Percentiles rank a stretch among this genome's conserved stretches.
Evolutionary conservation across 1,140 invertebrate genomes (phyloP).

Genomic region (Drosophila parvula): DNA sequence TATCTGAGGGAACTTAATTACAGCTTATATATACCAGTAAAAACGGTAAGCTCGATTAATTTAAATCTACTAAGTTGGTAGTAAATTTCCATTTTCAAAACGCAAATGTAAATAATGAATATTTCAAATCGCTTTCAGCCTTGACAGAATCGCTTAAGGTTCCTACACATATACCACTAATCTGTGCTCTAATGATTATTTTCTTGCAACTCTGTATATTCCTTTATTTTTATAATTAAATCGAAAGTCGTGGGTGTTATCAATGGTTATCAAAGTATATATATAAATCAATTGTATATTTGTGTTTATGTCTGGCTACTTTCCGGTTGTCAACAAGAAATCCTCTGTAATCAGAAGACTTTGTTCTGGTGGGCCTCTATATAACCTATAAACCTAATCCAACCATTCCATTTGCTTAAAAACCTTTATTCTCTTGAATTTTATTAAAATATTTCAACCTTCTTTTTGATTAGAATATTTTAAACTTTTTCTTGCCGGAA

Average conservation of each 20-base stretch:
- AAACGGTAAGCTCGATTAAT: background rate
- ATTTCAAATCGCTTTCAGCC: slow-evolving; percentile 1
- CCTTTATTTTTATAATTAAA: slow-evolving; percentile 48
- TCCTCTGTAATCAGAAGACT: slow-evolving; percentile 58
- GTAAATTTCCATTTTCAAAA: background rate
- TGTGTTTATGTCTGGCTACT: slow-evolving; percentile 66
- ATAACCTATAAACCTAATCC: slow-evolving; percentile 24
- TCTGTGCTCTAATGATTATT: slow-evolving; percentile 22
- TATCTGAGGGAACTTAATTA: no score
- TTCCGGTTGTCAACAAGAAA: slow-evolving; percentile 76
- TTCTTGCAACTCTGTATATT: slow-evolving; percentile 40
- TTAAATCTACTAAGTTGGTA: no score
- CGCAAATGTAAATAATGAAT: background rate
- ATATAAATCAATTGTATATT: slow-evolving; percentile 29
- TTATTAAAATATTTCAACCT: background rate
- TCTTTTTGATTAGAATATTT: slow-evolving; percentile 14
- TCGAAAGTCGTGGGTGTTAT: slow-evolving; percentile 77
- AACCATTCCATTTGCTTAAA: slow-evolving; percentile 5
- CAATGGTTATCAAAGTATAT: slow-evolving; percentile 60
- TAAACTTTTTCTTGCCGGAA: background rate
- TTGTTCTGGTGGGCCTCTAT: slow-evolving; percentile 16
- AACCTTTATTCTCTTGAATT: slow-evolving; percentile 3
- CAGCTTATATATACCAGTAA: background rate
- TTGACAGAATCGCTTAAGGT: slow-evolving; percentile 7
- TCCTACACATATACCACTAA: slow-evolving; percentile 13